Evolutionary conservation across 1,140 invertebrate genomes (phyloP).

Genomic region (Plodia interpunctella): DNA sequence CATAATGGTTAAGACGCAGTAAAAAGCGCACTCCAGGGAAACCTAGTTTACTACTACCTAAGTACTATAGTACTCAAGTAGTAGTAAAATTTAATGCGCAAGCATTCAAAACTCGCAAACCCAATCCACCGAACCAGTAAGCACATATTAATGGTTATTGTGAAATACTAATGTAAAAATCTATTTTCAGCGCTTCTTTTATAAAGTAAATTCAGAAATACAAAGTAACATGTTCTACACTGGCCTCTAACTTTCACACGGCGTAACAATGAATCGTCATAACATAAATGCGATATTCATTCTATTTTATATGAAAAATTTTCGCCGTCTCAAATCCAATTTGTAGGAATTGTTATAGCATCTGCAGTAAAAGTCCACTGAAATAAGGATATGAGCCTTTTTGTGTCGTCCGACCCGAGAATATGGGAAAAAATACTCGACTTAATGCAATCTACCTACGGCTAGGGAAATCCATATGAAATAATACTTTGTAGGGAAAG

Average conservation of each 20-base stretch:
- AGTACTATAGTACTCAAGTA: too few species aligned
- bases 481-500: conserved; percentile 69
- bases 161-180: conserved; percentile 15
- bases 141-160: conserved; percentile 5
- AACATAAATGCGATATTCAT: conserved; percentile 16
- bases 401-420: conserved; percentile 30
- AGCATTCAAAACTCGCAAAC: neutral
- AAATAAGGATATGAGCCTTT: conserved; percentile 41
- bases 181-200: neutral
- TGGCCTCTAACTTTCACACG: conserved; percentile 10
- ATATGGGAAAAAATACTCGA: conserved; percentile 29
- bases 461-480: conserved; percentile 55
- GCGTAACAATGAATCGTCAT: conserved; percentile 10
- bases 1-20: too few species aligned
- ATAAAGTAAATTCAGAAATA: conserved; percentile 4
- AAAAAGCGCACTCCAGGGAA: too few species aligned
- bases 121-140: neutral
- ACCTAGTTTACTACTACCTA: too few species aligned
- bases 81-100: neutral
- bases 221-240: neutral
- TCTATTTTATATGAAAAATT: conserved; percentile 29
- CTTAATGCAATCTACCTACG: conserved; percentile 41
- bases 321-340: conserved; percentile 39
- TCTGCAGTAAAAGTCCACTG: conserved; percentile 30
- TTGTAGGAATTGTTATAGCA: conserved; percentile 40